Conservation (phyloP, 2,113 vertebrate species). For the Puntigrus tetrazona region DNA sequence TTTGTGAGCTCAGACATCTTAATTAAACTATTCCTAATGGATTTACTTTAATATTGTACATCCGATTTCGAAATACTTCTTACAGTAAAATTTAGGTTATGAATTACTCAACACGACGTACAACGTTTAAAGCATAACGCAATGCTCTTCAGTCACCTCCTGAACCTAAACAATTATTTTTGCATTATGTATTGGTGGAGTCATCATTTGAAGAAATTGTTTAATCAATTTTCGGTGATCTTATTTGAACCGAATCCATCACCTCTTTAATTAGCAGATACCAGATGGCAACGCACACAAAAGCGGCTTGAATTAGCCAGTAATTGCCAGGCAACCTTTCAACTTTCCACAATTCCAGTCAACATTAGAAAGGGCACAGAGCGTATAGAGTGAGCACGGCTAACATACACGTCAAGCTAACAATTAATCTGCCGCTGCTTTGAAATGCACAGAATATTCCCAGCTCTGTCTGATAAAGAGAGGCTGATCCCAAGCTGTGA, state of each 20-base stretch:
- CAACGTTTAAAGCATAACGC: background rate
- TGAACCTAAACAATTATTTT: background rate
- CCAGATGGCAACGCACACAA: background rate
- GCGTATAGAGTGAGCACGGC: background rate
- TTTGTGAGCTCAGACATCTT: background rate
- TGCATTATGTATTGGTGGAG: background rate
- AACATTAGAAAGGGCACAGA: constrained; percentile 18
- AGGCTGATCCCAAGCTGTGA: constrained; percentile 39
- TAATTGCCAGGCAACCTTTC: constrained; percentile 7
- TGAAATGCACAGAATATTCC: constrained; percentile 31
- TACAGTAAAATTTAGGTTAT: background rate
- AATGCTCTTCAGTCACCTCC: background rate
- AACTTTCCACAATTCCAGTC: background rate
- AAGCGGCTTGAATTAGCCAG: background rate
- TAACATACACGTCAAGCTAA: constrained; percentile 31
- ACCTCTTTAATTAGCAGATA: background rate
- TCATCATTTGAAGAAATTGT: background rate
- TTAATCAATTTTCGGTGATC: background rate
- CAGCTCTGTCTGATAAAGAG: constrained; percentile 25
- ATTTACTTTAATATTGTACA: too few relatives aligned
- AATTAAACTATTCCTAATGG: background rate
- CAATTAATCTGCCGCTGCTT: constrained; percentile 40
- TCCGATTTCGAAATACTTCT: background rate
- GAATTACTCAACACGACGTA: background rate
- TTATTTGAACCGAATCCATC: background rate